Conservation (phyloP, 2,113 vertebrate species). For the Euleptes europaea region DNA sequence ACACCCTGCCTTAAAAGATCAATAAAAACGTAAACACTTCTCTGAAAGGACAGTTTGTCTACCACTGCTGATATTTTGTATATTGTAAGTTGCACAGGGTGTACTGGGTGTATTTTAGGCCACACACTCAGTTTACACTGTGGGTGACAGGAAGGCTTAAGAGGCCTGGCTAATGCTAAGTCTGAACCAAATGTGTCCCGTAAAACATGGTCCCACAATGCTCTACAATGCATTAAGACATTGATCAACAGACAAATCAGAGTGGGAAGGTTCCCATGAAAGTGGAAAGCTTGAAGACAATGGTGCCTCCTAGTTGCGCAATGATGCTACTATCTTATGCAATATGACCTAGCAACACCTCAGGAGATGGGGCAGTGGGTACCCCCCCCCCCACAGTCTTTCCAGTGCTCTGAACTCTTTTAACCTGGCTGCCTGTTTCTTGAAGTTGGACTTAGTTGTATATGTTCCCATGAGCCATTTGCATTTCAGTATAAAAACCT, state of each 20-base stretch:
- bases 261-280: neutral
- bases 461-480: constrained; percentile 23
- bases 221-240: neutral
- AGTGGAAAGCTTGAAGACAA: neutral
- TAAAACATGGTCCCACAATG: neutral
- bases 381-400: too few species aligned
- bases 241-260: too few species aligned
- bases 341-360: neutral
- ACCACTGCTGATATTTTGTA: neutral
- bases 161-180: neutral
- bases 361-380: neutral
- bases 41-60: neutral
- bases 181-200: neutral
- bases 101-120: neutral
- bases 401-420: neutral
- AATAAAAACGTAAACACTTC: neutral
- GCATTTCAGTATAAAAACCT: too few species aligned
- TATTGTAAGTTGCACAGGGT: neutral
- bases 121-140: neutral
- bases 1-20: too few species aligned
- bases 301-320: neutral
- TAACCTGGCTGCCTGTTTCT: neutral
- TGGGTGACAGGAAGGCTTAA: neutral
- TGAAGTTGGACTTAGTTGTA: constrained; percentile 20
- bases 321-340: neutral